Evolutionary conservation across 2,113 vertebrate species (phyloP).

Genomic region (Hassar affinis): DNA sequence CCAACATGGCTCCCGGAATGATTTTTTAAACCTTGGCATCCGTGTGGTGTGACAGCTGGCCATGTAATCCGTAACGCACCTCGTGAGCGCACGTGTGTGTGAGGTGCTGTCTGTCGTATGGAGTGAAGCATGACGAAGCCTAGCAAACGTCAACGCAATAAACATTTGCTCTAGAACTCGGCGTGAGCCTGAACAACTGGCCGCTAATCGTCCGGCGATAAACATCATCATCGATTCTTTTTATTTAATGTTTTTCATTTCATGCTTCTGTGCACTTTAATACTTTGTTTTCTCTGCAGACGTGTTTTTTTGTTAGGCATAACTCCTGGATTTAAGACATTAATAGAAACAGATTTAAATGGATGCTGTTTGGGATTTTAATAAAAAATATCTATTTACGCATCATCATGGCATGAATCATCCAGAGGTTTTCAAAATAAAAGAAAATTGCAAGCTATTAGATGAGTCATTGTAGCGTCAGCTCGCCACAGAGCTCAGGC

Average conservation of each 20-base stretch:
- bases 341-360: slow-evolving; percentile 31
- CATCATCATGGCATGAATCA: slow-evolving; percentile 40
- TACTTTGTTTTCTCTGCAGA: slow-evolving; percentile 3
- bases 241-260: slow-evolving; percentile 49
- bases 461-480: slow-evolving; percentile 32
- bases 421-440: slow-evolving; percentile 22
- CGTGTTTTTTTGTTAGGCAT: slow-evolving; percentile 6
- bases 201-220: not conserved
- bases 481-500: not conserved
- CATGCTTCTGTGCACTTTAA: slow-evolving; percentile 31
- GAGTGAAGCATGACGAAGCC: not conserved
- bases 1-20: not conserved
- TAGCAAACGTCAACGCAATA: not conserved
- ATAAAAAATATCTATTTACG: slow-evolving; percentile 34
- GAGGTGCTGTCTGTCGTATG: too few relatives aligned
- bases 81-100: not conserved
- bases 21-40: not conserved
- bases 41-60: not conserved
- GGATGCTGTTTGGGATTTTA: slow-evolving; percentile 18
- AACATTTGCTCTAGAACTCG: not conserved
- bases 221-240: slow-evolving; percentile 6
- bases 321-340: slow-evolving; percentile 25
- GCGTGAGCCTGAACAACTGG: not conserved
- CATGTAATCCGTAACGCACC: not conserved
- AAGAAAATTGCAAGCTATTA: slow-evolving; percentile 28